A percentile compares a stretch with the other conserved stretches of the same genome.
Evolutionary conservation across 2,797 vertebrate genomes (phyloP).

Genomic region (Miichthys miiuy): DNA sequence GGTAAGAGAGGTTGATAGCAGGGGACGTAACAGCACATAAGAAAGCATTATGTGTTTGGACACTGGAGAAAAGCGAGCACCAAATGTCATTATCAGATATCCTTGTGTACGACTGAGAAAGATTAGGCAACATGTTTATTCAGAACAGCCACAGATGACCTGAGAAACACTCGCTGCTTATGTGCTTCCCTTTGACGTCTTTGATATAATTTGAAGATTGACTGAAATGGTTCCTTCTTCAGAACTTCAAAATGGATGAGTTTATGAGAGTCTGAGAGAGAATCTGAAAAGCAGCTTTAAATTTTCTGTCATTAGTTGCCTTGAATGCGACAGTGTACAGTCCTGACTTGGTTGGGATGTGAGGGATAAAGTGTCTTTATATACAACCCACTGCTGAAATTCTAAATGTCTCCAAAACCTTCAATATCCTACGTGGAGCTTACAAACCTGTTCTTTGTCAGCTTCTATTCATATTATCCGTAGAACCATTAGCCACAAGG

Average conservation of each 20-base stretch:
- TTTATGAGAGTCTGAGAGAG: background rate
- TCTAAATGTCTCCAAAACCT: too few species aligned
- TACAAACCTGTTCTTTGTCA: too few species aligned
- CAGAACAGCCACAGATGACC: background rate
- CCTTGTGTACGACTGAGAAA: constrained; percentile 13
- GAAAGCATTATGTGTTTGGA: constrained; percentile 13
- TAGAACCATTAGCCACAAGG: too few species aligned
- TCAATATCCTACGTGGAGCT: too few species aligned
- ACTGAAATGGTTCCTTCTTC: constrained; percentile 12
- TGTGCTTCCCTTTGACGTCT: background rate
- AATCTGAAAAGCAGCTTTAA: constrained; percentile 12
- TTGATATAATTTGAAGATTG: background rate
- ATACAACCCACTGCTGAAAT: too few species aligned
- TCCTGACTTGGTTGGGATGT: too few species aligned
- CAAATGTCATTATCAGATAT: constrained; percentile 32
- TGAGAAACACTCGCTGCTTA: constrained; percentile 39
- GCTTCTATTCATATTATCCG: too few species aligned
- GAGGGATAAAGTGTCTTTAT: too few species aligned
- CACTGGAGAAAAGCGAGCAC: background rate
- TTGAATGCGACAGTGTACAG: too few species aligned
- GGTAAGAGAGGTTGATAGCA: constrained; percentile 2
- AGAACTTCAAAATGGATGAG: background rate
- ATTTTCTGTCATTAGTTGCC: constrained; percentile 7
- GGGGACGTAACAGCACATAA: background rate
- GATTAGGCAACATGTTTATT: background rate